Conservation (phyloP, 2,113 vertebrate genomes). For the Calidris pygmaea region DNA sequence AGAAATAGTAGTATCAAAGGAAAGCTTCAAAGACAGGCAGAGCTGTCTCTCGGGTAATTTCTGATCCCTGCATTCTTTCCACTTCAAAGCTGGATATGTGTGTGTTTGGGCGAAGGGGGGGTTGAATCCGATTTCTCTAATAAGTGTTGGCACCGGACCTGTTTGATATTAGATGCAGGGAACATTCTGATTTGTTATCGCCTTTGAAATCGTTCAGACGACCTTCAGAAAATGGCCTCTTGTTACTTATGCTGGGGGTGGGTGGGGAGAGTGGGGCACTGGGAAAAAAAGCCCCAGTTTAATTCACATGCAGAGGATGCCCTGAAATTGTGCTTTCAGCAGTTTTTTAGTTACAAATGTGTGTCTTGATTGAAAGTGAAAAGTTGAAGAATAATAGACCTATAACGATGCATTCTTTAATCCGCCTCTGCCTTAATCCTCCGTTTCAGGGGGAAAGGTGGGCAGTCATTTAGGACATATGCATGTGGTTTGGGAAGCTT, state of each 20-base stretch:
- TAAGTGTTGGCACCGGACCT: slow-evolving; percentile 95
- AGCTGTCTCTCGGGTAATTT: slow-evolving; percentile 95
- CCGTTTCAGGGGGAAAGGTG: background rate
- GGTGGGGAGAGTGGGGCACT: slow-evolving; percentile 50
- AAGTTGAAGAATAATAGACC: slow-evolving; percentile 75
- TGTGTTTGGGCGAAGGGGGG: slow-evolving; percentile 75
- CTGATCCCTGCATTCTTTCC: slow-evolving; percentile 90
- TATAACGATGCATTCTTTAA: slow-evolving; percentile 38
- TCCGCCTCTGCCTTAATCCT: slow-evolving; percentile 2
- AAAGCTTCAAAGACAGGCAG: slow-evolving; percentile 95
- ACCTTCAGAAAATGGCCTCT: slow-evolving; percentile 88
- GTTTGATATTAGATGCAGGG: slow-evolving; percentile 98
- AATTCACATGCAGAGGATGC: slow-evolving; percentile 66
- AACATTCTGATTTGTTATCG: slow-evolving; percentile 95
- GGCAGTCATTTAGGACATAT: background rate
- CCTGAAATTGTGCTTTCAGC: slow-evolving; percentile 74
- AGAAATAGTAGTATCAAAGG: slow-evolving; percentile 92
- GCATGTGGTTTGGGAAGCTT: background rate
- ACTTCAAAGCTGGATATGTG: slow-evolving; percentile 94
- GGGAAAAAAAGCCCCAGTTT: slow-evolving; percentile 27
- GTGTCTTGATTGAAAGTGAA: slow-evolving; percentile 76
- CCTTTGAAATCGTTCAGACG: slow-evolving; percentile 93
- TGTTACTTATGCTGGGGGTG: slow-evolving; percentile 60
- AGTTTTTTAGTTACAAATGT: slow-evolving; percentile 74
- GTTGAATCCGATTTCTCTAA: slow-evolving; percentile 93